Percentiles rank a stretch among this genome's conserved stretches.
These are phyloP conservation scores for Diarsia mendica DNA, from an alignment of 2,888 invertebrate species.

Conservation along the genomic window DNA sequence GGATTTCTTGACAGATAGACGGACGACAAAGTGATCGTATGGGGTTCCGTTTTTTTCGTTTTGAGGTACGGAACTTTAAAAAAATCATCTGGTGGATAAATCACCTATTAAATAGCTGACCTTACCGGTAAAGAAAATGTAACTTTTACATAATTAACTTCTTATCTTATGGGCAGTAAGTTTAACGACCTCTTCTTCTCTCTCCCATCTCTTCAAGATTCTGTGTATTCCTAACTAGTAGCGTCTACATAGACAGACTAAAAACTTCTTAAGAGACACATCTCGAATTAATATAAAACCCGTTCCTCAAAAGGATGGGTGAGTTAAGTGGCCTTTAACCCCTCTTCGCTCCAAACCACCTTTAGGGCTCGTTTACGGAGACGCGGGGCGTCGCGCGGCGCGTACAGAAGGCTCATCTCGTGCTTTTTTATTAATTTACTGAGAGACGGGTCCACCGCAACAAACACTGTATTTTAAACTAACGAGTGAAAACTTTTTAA, in stretches of 20 bases:
- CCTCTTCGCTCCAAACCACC: slow-evolving; percentile 1
- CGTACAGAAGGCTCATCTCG: too few species aligned
- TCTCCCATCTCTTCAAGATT: not conserved
- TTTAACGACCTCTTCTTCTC: too few species aligned
- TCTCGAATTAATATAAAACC: slow-evolving; percentile 30
- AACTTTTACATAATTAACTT: not conserved
- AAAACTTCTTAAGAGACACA: slow-evolving; percentile 7
- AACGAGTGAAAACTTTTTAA: too few species aligned
- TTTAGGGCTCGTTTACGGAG: too few species aligned
- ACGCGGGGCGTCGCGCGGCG: too few species aligned
- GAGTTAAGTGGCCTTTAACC: slow-evolving; percentile 40
- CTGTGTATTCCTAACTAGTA: not conserved
- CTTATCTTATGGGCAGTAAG: too few species aligned
- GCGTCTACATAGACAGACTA: not conserved
- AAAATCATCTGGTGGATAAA: not conserved
- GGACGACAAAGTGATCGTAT: not conserved
- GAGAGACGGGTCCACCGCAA: too few species aligned
- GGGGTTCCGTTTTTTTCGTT: not conserved
- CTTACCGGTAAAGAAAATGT: not conserved
- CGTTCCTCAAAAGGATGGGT: slow-evolving; percentile 34
- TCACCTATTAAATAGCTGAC: not conserved
- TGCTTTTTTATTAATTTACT: too few species aligned
- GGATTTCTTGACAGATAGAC: too few species aligned
- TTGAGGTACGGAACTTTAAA: not conserved
- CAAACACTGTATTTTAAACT: too few species aligned